Conservation (phyloP, 92 coral and sea anemone genomes). For the Porites evermanni region DNA sequence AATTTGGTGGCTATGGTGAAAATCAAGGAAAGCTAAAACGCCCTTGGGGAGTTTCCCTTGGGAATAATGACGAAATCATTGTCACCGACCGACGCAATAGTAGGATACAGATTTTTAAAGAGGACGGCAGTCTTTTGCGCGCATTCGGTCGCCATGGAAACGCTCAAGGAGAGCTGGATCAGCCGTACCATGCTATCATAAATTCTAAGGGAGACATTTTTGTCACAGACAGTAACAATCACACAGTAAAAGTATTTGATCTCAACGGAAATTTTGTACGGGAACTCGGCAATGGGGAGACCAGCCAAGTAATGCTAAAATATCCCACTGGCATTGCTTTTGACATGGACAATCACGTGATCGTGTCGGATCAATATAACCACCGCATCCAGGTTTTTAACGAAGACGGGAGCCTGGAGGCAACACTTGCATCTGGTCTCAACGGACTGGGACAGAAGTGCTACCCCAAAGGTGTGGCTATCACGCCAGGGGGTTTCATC, state of each 20-base stretch:
- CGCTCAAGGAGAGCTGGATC: slow-evolving; percentile 73
- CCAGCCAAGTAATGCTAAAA: slow-evolving; percentile 71
- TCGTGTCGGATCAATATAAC: slow-evolving; percentile 97
- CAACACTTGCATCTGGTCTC: slow-evolving; percentile 75
- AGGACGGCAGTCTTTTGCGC: slow-evolving; percentile 76
- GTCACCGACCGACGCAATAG: slow-evolving; percentile 91
- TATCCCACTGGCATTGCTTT: slow-evolving; percentile 98
- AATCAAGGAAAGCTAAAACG: slow-evolving; percentile 80
- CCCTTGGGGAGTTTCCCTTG: slow-evolving; percentile 96
- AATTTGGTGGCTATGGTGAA: slow-evolving; percentile 90
- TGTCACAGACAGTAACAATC: slow-evolving; percentile 95
- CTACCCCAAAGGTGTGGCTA: slow-evolving; percentile 97
- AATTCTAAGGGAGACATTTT: slow-evolving; percentile 79
- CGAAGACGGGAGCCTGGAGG: slow-evolving; percentile 71
- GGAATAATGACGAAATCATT: slow-evolving; percentile 71
- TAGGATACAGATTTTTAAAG: slow-evolving; percentile 81
- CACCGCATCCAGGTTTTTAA: slow-evolving; percentile 89
- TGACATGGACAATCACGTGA: slow-evolving; percentile 90
- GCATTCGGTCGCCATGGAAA: slow-evolving; percentile 88
- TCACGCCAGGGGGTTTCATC: slow-evolving; percentile 81
- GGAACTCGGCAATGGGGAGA: slow-evolving; percentile 73
- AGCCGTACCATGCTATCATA: slow-evolving; percentile 90
- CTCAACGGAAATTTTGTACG: slow-evolving; percentile 75
- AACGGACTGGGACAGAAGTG: slow-evolving; percentile 79
- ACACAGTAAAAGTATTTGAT: slow-evolving; percentile 92